Conservation (phyloP, 2,113 vertebrate species). For the Rhombomys opimus region DNA sequence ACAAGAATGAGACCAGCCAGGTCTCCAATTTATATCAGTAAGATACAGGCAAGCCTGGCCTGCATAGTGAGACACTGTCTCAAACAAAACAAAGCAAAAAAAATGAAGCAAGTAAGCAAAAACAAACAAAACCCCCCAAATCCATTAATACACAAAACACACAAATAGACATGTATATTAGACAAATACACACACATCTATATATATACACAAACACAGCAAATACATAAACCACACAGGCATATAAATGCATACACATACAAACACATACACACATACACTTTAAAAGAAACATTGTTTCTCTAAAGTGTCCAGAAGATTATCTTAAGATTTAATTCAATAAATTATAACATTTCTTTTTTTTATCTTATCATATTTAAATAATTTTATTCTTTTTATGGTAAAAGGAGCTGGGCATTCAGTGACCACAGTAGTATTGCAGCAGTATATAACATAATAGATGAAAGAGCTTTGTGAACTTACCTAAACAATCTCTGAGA, state of each 20-base stretch:
- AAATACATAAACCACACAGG: background rate
- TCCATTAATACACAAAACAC: background rate
- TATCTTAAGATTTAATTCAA: background rate
- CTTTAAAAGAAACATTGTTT: background rate
- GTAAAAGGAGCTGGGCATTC: conserved; percentile 19
- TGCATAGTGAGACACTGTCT: background rate
- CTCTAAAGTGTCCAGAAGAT: background rate
- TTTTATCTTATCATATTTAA: background rate
- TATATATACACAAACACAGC: background rate
- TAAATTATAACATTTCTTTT: background rate
- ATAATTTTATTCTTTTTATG: background rate
- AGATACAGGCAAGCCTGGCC: background rate
- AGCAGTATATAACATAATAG: background rate
- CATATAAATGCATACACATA: background rate
- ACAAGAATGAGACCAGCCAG: background rate
- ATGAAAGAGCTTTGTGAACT: conserved; percentile 5
- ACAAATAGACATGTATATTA: background rate
- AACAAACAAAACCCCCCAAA: background rate
- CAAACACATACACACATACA: background rate
- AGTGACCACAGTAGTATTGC: background rate
- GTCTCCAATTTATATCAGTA: background rate
- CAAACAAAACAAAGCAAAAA: background rate
- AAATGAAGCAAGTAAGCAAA: background rate
- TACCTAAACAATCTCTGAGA: conserved; percentile 11
- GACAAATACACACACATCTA: background rate